These are phyloP conservation scores for Anastatus disparis DNA, from an alignment of 1,140 invertebrate genomes.

Conservation along the genomic window DNA sequence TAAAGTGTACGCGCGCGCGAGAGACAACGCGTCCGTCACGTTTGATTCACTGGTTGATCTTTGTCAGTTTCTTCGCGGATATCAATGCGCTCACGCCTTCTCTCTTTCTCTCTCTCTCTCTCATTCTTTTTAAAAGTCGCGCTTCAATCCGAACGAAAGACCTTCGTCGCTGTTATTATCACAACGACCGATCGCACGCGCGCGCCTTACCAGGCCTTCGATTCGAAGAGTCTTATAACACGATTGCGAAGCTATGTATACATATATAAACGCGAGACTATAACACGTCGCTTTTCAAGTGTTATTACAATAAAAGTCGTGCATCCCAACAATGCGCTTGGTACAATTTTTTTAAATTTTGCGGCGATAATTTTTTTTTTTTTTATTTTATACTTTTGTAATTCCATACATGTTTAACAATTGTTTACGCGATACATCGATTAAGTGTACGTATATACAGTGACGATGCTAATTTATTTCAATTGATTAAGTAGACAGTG, in stretches of 20 bases:
- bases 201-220: background rate
- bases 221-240: background rate
- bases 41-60: conserved; percentile 55
- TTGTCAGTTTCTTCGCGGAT: conserved; percentile 12
- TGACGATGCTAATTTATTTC: conserved; percentile 59
- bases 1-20: conserved; percentile 51
- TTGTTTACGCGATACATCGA: conserved; percentile 61
- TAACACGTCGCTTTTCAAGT: conserved; percentile 10
- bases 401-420: conserved; percentile 44
- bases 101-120: no score
- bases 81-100: background rate
- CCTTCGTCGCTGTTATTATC: background rate
- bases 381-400: conserved; percentile 24
- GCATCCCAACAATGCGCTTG: background rate
- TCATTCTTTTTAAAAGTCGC: no score
- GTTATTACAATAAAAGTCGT: background rate
- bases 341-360: conserved; percentile 19
- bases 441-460: conserved; percentile 60
- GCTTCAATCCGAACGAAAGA: background rate
- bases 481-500: conserved; percentile 62
- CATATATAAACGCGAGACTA: no score
- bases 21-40: conserved; percentile 50
- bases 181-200: background rate
- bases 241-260: background rate
- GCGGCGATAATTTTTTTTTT: conserved; percentile 22